Conservation (phyloP, 2,113 vertebrate genomes). For the Rhynchopsitta pachyrhyncha region DNA sequence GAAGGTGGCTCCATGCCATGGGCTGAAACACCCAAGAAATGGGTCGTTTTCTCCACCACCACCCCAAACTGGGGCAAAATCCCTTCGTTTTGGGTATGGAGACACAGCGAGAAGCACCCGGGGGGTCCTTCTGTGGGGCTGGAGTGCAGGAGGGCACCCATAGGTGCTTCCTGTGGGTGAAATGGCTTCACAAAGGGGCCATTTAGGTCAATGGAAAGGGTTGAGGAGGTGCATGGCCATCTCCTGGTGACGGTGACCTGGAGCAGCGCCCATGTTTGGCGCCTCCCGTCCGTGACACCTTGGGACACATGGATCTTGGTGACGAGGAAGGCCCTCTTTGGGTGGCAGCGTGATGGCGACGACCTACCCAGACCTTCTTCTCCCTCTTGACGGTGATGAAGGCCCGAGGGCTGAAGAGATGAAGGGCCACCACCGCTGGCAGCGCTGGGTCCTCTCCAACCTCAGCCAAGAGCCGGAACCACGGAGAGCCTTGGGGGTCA, state of each 20-base stretch:
- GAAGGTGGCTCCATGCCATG: rapidly evolving
- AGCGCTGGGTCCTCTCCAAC: neutral
- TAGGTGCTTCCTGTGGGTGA: neutral
- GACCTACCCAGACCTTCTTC: neutral
- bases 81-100: neutral
- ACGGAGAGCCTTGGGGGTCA: rapidly evolving
- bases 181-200: no score
- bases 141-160: no score
- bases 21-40: neutral
- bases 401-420: neutral
- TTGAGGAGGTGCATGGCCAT: neutral
- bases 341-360: no score
- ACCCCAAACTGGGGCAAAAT: neutral
- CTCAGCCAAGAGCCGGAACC: neutral
- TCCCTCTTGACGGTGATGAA: neutral
- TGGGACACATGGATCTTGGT: neutral
- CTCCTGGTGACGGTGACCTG: neutral
- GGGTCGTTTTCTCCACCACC: no score
- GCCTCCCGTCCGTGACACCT: rapidly evolving
- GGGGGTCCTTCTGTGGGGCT: no score
- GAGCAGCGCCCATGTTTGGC: rapidly evolving
- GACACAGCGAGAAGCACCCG: no score
- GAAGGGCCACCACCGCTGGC: neutral
- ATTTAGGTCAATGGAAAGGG: neutral
- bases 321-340: no score